phyloP scores from a whole-genome alignment of 2,888 invertebrate genomes.

The Mythimna loreyi region DNA sequence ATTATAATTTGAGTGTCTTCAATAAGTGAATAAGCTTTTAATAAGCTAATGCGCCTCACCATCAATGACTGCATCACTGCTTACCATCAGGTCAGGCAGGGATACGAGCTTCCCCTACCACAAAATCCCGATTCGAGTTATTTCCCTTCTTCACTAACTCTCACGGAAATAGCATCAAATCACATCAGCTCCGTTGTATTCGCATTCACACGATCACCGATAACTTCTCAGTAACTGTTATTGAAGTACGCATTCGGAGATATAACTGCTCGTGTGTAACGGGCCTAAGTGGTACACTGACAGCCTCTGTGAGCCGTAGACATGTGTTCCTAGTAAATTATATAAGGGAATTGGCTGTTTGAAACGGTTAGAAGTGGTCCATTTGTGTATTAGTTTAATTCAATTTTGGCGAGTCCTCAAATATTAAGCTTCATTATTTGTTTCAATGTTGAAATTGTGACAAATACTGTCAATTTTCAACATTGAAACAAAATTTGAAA shows the following conservation, averaged over 20 bases:
- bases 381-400: slow-evolving; percentile 29
- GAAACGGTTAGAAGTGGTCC: not conserved
- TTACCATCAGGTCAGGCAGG: too few relatives aligned
- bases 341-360: not conserved
- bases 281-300: slow-evolving; percentile 30
- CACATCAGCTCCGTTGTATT: slow-evolving; percentile 22
- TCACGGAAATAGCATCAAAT: slow-evolving; percentile 35
- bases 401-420: not conserved
- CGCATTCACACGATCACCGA: slow-evolving; percentile 23
- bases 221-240: slow-evolving; percentile 39
- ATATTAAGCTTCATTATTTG: not conserved
- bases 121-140: too few relatives aligned
- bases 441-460: not conserved
- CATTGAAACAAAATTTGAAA: too few relatives aligned
- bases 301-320: slow-evolving; percentile 16
- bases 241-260: slow-evolving; percentile 27
- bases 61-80: too few relatives aligned
- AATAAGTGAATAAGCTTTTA: too few relatives aligned
- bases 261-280: slow-evolving; percentile 50
- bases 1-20: too few relatives aligned
- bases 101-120: too few relatives aligned
- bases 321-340: slow-evolving; percentile 29
- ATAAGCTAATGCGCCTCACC: too few relatives aligned
- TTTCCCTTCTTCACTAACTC: too few relatives aligned
- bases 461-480: too few relatives aligned